Base-by-base conservation (phyloP, 1,140 invertebrate genomes). In the Hypsibius dujardini region DNA sequence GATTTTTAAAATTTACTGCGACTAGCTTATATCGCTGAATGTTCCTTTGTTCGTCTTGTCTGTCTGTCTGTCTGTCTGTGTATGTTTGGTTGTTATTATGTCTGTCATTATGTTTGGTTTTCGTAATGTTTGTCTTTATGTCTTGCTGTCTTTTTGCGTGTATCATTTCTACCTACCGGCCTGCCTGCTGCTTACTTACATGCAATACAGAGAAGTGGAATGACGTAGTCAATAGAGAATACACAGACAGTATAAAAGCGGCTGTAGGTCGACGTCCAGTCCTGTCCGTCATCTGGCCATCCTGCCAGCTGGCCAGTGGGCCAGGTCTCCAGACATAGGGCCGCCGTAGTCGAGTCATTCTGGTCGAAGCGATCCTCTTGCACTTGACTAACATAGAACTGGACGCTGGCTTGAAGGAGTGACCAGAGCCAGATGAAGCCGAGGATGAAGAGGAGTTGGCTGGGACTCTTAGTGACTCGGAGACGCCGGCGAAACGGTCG, bases 341-440 rank as follows among this genome's bases (percentile, higher is more conserved):
- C 12, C 12, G 42, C 45, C 12, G 7, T 67, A 42, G 62, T 15
- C 12, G 12, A 12, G 62, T 67, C 45, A 45, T 3, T 42, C 3
- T 15, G 12, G 12, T 67, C 62, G 42, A 7, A 67, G 42, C 3
- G 12, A 7, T 67, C 12, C 62, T 12, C 3, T 42, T 67, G 62
- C 42, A 67, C 62, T 67, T 67, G 12, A 67, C 62, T 67, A 45
- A 67, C 62, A 45, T 15, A 67, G 12, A 67, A 42, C 62, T 67
- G 62, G 12, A 67, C 62, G 42, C 62, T 67, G 42, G 62, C 62
- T 45, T 67, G 62, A 12, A 45, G 12, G 3, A 67, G 45, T 15
- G 62, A 67, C 62, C 62, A 67, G 12, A 67, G 62, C 62, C 62
- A 67, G 62, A 67, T 67, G 42, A 67, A 42, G 62, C 62, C 12